Base-by-base conservation (phyloP, 2,797 vertebrate species). In the Pterois miles region DNA sequence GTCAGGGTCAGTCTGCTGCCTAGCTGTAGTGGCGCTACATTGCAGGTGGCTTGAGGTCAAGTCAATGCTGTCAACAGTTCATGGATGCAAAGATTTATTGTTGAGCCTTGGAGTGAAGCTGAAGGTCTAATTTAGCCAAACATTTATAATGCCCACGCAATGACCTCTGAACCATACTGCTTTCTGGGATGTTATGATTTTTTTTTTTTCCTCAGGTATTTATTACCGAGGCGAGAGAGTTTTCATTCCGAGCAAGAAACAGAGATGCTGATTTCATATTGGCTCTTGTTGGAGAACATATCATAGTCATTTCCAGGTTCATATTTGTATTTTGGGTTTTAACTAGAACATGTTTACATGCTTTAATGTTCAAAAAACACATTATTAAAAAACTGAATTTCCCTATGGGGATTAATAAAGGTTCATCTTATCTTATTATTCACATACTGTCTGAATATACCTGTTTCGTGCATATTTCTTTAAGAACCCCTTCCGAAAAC, bases 31-130 rank as follows among this genome's bases (percentile, higher is more conserved):
- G 83, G 54, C 6, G 7, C 66, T 59, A 76, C 68, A 48, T 22
- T 4, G 9, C 33, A 52, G 40, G 67, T 58, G 65, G 74, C 69
- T 16, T n/a, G 9, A 76, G 81, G 75, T 88, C 83, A 33, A 66
- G 85, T 91, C 75, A 36, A 85, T 88, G 69, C 34, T 57, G 62
- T 71, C 57, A 71, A 54, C 25, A 27, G 70, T 36, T 72, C 78
- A 71, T 16, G 40, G 73, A 79, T 70, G 58, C 73, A 81, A 53
- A 46, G 75, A 90, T 85, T 84, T 78, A 87, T 36, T 40, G 62
- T 11, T 65, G 23, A 69, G 79, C 67, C 71, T 70, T 40, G 46
- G 8, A 29, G 33, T 43, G 36, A 48, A 56, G 71, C 72, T 34
- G 33, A 75, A 53, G 54, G 62, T 76, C 73, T 80, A 40, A 83